Conservation (phyloP, 2,888 invertebrate species). For the Chamaedrilus cognettii region DNA sequence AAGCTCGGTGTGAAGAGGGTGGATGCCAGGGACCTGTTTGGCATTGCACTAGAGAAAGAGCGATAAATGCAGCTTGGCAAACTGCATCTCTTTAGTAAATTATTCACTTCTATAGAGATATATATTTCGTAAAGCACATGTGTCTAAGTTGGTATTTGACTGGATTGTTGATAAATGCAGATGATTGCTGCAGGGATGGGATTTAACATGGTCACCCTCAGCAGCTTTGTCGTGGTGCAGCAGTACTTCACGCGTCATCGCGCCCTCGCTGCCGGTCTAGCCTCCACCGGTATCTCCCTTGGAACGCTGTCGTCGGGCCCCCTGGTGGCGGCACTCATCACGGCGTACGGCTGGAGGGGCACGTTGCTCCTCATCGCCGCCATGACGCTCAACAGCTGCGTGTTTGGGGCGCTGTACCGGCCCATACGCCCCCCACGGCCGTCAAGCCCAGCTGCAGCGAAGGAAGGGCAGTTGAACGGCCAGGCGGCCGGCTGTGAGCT, state of each 20-base stretch:
- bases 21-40: too few relatives aligned
- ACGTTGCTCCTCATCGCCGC: conserved; percentile 26
- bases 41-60: too few relatives aligned
- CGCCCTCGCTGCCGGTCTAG: conserved; percentile 27
- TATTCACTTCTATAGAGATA: too few relatives aligned
- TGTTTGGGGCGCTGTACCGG: conserved; percentile 15
- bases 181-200: conserved; percentile 30
- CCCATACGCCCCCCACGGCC: background rate
- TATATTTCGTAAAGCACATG: too few relatives aligned
- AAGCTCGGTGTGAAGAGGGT: too few relatives aligned
- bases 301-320: conserved; percentile 26
- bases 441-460: too few relatives aligned
- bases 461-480: background rate
- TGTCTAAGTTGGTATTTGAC: too few relatives aligned
- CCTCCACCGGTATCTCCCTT: conserved; percentile 27
- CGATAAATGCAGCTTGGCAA: too few relatives aligned
- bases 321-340: conserved; percentile 15
- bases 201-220: conserved; percentile 26
- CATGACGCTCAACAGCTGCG: conserved; percentile 20
- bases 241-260: conserved; percentile 27
- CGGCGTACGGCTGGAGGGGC: conserved; percentile 28
- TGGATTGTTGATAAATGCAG: too few relatives aligned
- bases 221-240: conserved; percentile 23
- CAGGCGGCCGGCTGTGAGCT: background rate
- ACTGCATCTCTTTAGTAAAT: too few relatives aligned